These are phyloP conservation scores for Jacana jacana DNA, from an alignment of 2,113 vertebrate genomes.

Conservation along the genomic window DNA sequence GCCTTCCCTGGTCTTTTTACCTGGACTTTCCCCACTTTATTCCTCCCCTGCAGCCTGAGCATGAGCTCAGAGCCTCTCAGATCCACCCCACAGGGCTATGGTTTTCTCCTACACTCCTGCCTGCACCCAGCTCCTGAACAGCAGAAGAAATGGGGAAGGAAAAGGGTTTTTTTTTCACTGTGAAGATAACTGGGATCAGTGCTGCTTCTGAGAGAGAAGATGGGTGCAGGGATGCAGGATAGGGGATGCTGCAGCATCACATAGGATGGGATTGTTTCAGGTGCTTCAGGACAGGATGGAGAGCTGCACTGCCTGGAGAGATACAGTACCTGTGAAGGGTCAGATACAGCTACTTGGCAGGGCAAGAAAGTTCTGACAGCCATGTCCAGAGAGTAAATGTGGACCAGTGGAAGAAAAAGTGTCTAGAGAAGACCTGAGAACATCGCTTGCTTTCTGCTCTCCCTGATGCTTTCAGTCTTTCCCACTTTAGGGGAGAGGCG, in stretches of 20 bases:
- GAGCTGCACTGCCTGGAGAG: not conserved
- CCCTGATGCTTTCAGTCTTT: not conserved
- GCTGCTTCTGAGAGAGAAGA: not conserved
- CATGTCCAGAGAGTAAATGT: not conserved
- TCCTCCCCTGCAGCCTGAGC: not conserved
- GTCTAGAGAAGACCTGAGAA: not conserved
- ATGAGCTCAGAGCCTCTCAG: not conserved
- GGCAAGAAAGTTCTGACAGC: not conserved
- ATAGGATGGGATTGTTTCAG: not conserved
- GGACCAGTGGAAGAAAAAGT: not conserved
- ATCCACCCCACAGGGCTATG: rapidly evolving
- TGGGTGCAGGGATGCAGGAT: not conserved
- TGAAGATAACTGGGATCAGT: not conserved
- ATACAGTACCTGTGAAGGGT: not conserved
- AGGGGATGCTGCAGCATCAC: rapidly evolving
- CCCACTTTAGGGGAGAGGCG: not conserved
- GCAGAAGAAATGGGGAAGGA: not conserved
- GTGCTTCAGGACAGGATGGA: not conserved
- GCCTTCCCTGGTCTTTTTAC: not conserved
- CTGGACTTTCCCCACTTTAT: not conserved
- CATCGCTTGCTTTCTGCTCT: not conserved
- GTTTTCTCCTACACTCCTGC: not conserved
- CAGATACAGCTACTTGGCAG: not conserved
- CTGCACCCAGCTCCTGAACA: not conserved
- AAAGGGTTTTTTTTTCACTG: not conserved